These are phyloP conservation scores for Leptosomus discolor DNA, from an alignment of 2,113 vertebrate genomes.

Conservation along the genomic window DNA sequence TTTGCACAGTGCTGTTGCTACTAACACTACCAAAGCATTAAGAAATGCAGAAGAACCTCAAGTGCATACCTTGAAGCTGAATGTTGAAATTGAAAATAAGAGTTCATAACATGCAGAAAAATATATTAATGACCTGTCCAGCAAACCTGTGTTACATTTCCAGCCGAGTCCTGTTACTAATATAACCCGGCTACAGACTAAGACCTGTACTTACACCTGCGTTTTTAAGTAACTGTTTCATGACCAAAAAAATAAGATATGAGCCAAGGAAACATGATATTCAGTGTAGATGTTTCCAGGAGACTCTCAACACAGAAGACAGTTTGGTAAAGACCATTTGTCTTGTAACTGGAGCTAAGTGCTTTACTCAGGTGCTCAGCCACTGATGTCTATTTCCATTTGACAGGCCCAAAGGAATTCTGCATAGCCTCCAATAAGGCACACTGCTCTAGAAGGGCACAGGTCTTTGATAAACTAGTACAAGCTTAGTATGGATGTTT, in stretches of 20 bases:
- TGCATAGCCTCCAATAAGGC: not conserved
- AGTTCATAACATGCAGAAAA: not conserved
- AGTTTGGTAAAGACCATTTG: not conserved
- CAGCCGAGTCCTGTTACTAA: not conserved
- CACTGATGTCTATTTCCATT: not conserved
- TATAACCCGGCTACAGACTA: not conserved
- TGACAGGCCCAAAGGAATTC: not conserved
- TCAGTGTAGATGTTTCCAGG: not conserved
- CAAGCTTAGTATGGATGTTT: not conserved
- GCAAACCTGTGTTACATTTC: not conserved
- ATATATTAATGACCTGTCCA: not conserved
- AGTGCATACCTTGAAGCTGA: accelerated
- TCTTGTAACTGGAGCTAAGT: not conserved
- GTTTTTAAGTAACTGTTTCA: not conserved
- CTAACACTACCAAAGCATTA: not conserved
- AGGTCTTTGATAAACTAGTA: not conserved
- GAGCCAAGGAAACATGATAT: not conserved
- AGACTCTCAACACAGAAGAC: not conserved
- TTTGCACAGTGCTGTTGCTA: not conserved
- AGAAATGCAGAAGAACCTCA: not conserved
- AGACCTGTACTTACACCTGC: not conserved
- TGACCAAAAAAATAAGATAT: not conserved
- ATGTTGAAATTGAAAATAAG: not conserved
- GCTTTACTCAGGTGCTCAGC: not conserved
- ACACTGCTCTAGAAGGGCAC: not conserved